phyloP scores from a whole-genome alignment of 2,113 vertebrate genomes.

The Eulemur rufifrons region DNA sequence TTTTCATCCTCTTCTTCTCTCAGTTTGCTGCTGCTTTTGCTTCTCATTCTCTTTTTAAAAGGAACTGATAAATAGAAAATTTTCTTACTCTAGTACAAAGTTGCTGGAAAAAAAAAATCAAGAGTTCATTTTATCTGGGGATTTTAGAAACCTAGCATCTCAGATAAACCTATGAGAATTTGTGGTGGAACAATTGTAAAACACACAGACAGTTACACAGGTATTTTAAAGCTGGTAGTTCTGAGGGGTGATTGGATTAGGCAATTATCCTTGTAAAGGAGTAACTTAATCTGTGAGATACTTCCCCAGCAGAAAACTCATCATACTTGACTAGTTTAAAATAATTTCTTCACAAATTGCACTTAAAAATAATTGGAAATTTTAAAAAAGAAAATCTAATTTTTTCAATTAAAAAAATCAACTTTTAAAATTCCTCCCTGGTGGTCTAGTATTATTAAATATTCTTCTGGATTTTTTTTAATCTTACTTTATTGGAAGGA shows the following conservation, averaged over 20 bases:
- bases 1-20: not conserved
- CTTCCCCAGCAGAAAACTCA: slow-evolving; percentile 75
- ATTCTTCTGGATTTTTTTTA: slow-evolving; percentile 84
- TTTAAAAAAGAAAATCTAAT: slow-evolving; percentile 82
- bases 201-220: slow-evolving; percentile 72
- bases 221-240: slow-evolving; percentile 82
- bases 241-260: slow-evolving; percentile 83
- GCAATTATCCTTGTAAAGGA: slow-evolving; percentile 83
- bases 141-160: slow-evolving; percentile 42
- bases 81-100: not conserved
- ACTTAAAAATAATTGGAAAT: slow-evolving; percentile 84
- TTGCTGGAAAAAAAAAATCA: slow-evolving; percentile 18
- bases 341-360: slow-evolving; percentile 79
- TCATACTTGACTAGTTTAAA: slow-evolving; percentile 72
- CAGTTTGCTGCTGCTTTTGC: not conserved
- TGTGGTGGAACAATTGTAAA: slow-evolving; percentile 72
- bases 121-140: slow-evolving; percentile 34
- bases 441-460: slow-evolving; percentile 90
- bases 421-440: slow-evolving; percentile 86
- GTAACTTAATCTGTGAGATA: slow-evolving; percentile 79
- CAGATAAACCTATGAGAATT: slow-evolving; percentile 50
- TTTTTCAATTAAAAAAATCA: slow-evolving; percentile 85
- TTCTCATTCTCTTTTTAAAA: not conserved
- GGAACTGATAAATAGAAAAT: not conserved
- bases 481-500: slow-evolving; percentile 88